Evolutionary conservation across 1,140 invertebrate species (phyloP).

Genomic region (Acromyrmex heyeri): DNA sequence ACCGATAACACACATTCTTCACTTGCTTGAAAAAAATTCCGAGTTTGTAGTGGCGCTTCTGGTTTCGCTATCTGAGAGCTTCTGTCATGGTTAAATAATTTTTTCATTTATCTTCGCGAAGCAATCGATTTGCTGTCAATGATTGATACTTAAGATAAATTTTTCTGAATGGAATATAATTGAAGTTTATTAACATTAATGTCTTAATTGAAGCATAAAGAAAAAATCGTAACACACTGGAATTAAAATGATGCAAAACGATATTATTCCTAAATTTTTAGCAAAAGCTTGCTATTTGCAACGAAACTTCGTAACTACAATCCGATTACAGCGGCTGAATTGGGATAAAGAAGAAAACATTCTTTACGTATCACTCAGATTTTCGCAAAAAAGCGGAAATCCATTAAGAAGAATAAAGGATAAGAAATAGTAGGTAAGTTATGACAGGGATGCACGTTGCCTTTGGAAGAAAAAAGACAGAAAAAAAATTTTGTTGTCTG

Average conservation of each 20-base stretch:
- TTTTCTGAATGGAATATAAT: neutral
- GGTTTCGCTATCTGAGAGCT: neutral
- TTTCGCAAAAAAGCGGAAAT: slow-evolving; percentile 8
- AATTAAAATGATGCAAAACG: neutral
- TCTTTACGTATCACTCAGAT: neutral
- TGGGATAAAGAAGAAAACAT: neutral
- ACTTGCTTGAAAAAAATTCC: neutral
- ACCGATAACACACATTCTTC: neutral
- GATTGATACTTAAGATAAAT: slow-evolving; percentile 27
- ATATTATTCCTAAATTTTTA: slow-evolving; percentile 38
- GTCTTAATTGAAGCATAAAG: neutral
- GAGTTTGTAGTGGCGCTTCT: neutral
- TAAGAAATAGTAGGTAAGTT: neutral
- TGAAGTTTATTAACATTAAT: neutral
- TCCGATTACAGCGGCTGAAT: neutral
- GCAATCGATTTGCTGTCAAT: slow-evolving; percentile 22
- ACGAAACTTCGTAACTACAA: slow-evolving; percentile 15
- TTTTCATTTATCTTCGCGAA: slow-evolving; percentile 23
- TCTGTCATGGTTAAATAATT: slow-evolving; percentile 16
- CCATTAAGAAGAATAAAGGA: neutral
- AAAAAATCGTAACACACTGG: neutral
- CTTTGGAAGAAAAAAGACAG: neutral
- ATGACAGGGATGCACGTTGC: neutral
- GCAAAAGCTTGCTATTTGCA: slow-evolving; percentile 24
- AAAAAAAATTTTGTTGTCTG: neutral